These are phyloP conservation scores for Eptesicus fuscus DNA, from an alignment of 2,113 vertebrate genomes.

Conservation along the genomic window DNA sequence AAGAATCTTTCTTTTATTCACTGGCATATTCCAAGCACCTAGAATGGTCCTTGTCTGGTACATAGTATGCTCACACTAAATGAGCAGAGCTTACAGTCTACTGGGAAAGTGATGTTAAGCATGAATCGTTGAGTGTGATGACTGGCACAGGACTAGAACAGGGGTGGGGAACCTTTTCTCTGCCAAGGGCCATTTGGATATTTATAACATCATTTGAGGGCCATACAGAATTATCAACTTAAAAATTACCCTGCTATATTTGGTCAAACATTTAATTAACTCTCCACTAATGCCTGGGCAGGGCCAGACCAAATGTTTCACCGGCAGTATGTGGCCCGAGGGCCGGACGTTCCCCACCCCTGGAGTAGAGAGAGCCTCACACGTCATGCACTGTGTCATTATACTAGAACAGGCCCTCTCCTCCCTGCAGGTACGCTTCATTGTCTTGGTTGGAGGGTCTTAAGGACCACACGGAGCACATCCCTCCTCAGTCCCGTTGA, in stretches of 20 bases:
- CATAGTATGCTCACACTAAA: neutral
- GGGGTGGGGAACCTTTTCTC: too few relatives aligned
- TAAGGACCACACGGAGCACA: neutral
- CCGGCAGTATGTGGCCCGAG: too few relatives aligned
- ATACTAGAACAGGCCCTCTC: neutral
- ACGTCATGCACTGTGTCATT: too few relatives aligned
- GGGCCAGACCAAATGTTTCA: too few relatives aligned
- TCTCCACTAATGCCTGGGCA: too few relatives aligned
- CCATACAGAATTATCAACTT: too few relatives aligned
- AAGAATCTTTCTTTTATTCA: neutral
- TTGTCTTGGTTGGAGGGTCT: neutral
- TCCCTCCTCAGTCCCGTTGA: neutral
- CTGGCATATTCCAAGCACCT: neutral
- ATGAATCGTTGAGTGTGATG: neutral
- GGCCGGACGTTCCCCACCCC: too few relatives aligned
- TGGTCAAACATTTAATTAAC: too few relatives aligned
- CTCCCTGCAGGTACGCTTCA: fast-evolving
- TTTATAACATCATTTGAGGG: too few relatives aligned
- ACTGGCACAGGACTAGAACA: neutral
- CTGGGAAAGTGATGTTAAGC: neutral
- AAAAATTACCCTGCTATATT: too few relatives aligned
- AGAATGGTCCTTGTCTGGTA: neutral
- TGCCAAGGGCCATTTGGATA: too few relatives aligned
- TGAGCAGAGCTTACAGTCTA: neutral
- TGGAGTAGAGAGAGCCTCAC: neutral